Evolutionary conservation across 2,797 vertebrate species (phyloP), one percentile per base, ranked within the genome.

Genomic region (Manis crassicaudata): DNA sequence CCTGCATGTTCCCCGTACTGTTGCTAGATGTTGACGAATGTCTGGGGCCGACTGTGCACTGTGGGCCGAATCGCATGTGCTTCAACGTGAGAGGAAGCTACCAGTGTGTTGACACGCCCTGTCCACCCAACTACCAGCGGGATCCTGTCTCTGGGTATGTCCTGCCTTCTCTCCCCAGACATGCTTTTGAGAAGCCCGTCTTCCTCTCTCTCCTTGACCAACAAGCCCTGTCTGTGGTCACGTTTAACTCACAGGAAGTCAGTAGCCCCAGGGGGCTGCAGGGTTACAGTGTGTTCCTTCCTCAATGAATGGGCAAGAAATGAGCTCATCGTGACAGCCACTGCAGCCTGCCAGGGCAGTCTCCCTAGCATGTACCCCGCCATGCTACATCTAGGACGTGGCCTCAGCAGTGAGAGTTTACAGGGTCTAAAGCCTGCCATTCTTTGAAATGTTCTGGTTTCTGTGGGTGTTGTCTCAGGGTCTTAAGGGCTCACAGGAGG

Each of bases 31-130:
- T 99, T 17, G 99, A 99, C 14, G 99, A 99, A 97, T 99, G 99
- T 95, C 98, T 99, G 37, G 99, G 99, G 37, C 99, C 99, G 97
- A 99, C 99, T 90, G 98, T 99, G 90, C 99, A 98, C 62, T 99
- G 99, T 98, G 99, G 99, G 77, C 97, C 97, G 0, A 99, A 99
- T 96, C 99, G 98, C 87, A 99, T 99, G 99, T 99, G 99, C 97
- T 99, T 99, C 98, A 99, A 99, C 98, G 99, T 99, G 99, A 99
- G 99, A 98, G 99, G 99, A 96, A 99, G 99, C 97, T 99, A 99
- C 98, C 99, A 99, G 94, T 99, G 99, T 97, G 99, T 99, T 4
- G 99, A 99, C 96, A 99, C 99, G 0, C 99, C 99, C 23, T 99
- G 99, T 96, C 99, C 99, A 8, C 99, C 99, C 11, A 99, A 99